Percentiles rank a stretch among this genome's conserved stretches.
These are phyloP conservation scores for Dolichallabes microphthalmus DNA, from an alignment of 2,113 vertebrate species.

Conservation along the genomic window DNA sequence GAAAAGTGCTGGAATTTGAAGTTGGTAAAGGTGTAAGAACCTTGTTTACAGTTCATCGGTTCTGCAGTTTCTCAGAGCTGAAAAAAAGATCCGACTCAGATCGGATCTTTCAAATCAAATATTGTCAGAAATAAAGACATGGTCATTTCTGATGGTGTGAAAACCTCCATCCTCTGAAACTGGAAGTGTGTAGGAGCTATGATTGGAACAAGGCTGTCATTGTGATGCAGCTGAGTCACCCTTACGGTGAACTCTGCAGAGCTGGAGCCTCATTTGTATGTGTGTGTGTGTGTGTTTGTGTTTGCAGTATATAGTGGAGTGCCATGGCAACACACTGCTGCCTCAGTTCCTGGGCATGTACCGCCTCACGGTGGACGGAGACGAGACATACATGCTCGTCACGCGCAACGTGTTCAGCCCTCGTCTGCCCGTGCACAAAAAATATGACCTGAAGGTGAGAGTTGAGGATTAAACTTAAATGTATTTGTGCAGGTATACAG, in stretches of 20 bases:
- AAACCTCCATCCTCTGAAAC: not conserved
- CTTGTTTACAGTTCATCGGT: not conserved
- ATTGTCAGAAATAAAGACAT: not conserved
- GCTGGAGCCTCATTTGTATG: slow-evolving; percentile 8
- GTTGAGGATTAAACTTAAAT: not conserved
- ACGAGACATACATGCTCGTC: slow-evolving; percentile 97
- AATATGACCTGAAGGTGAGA: slow-evolving; percentile 92
- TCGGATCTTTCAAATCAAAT: no score
- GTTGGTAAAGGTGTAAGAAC: no score
- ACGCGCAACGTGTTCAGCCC: slow-evolving; percentile 95
- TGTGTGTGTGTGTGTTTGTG: not conserved
- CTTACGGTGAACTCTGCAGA: slow-evolving; percentile 17
- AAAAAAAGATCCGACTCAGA: not conserved
- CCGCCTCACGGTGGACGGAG: slow-evolving; percentile 90
- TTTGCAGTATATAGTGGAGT: slow-evolving; percentile 93
- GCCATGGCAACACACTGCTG: slow-evolving; percentile 92
- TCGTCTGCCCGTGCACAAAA: slow-evolving; percentile 90
- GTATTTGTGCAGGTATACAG: not conserved
- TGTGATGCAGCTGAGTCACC: slow-evolving; percentile 37
- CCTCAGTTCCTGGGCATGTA: slow-evolving; percentile 99
- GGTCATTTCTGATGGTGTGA: not conserved
- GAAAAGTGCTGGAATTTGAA: no score
- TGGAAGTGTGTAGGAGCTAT: slow-evolving; percentile 10
- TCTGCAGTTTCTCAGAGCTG: not conserved
- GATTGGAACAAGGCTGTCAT: slow-evolving; percentile 14